phyloP scores from a whole-genome alignment of 2,113 vertebrate species.

The Connochaetes taurinus region DNA sequence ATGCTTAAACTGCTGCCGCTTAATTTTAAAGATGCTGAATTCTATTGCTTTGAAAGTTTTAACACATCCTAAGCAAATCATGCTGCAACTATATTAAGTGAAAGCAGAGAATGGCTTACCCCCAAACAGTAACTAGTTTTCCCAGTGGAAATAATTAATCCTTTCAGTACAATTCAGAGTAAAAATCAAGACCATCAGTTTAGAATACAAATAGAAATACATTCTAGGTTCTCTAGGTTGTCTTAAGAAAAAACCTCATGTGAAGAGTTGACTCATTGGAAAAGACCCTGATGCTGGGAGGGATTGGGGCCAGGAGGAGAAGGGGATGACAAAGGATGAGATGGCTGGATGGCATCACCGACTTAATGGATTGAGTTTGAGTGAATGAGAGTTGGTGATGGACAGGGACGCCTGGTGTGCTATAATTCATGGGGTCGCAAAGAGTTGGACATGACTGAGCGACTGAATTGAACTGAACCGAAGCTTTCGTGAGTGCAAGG shows the following conservation, averaged over 20 bases:
- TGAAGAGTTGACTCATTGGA: too few relatives aligned
- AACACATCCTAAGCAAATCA: background rate
- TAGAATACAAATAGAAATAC: background rate
- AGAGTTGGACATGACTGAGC: too few relatives aligned
- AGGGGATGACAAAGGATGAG: too few relatives aligned
- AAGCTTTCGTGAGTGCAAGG: background rate
- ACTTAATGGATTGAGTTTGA: too few relatives aligned
- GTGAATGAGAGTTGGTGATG: too few relatives aligned
- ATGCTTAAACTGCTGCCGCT: background rate
- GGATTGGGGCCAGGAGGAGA: too few relatives aligned
- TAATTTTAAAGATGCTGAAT: background rate
- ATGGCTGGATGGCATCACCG: too few relatives aligned
- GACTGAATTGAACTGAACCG: too few relatives aligned
- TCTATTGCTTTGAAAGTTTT: background rate
- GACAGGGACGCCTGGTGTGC: too few relatives aligned
- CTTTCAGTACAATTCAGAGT: background rate
- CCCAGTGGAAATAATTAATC: background rate
- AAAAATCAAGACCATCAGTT: background rate
- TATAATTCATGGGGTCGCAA: too few relatives aligned
- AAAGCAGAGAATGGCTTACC: background rate
- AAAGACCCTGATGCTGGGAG: too few relatives aligned
- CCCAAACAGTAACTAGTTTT: background rate
- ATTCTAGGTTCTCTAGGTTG: background rate
- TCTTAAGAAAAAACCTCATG: background rate
- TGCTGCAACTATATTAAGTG: background rate